Conservation (phyloP, 1,140 invertebrate species). For the Globodera ellingtonae region DNA sequence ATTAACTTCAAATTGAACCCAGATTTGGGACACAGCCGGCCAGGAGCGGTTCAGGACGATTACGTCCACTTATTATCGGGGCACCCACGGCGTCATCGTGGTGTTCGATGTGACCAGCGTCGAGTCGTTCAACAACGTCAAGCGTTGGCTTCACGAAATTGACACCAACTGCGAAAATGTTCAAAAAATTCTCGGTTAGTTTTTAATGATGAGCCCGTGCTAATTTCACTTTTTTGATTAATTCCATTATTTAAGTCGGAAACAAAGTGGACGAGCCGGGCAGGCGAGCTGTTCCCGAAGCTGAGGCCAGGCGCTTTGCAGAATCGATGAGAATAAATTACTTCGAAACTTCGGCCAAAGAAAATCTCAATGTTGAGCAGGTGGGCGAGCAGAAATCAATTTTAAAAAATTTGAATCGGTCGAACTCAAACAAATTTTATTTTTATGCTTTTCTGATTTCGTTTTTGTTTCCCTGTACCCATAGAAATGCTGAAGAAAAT, state of each 20-base stretch:
- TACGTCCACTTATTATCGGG: constrained; percentile 94
- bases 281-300: constrained; percentile 90
- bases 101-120: constrained; percentile 99
- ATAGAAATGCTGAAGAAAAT: too few species aligned
- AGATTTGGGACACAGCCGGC: constrained; percentile 68
- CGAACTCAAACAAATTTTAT: too few species aligned
- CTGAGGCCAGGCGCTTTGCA: constrained; percentile 94
- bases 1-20: constrained; percentile 14
- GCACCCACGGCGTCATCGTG: constrained; percentile 87
- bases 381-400: constrained; percentile 62
- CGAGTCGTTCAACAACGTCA: constrained; percentile 98
- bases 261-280: constrained; percentile 98
- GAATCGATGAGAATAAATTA: constrained; percentile 93
- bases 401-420: too few species aligned
- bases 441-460: too few species aligned
- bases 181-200: constrained; percentile 90
- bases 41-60: constrained; percentile 90
- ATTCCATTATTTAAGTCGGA: constrained; percentile 77
- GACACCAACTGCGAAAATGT: constrained; percentile 99
- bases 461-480: too few species aligned
- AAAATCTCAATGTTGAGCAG: constrained; percentile 98
- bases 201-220: neutral
- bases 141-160: constrained; percentile 91
- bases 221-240: constrained; percentile 2
- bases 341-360: constrained; percentile 98